Evolutionary conservation across 2,888 invertebrate species (phyloP).

Genomic region (Cremastinae sp.): DNA sequence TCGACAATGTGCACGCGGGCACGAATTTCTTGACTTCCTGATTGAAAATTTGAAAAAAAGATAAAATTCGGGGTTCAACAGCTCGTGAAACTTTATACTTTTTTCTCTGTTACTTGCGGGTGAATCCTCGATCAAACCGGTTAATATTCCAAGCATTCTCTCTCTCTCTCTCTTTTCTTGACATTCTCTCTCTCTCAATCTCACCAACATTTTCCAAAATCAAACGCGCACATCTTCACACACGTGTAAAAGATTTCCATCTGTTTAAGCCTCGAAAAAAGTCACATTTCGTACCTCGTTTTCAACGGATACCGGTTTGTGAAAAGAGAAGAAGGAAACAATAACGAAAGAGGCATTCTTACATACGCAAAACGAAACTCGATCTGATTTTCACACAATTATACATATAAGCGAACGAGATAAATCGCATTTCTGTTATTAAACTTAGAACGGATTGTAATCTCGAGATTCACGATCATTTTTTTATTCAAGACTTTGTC

Average conservation of each 20-base stretch:
- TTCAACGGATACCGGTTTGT: conserved; percentile 50
- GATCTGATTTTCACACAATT: conserved; percentile 12
- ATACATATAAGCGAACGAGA: conserved; percentile 17
- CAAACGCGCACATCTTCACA: conserved; percentile 41
- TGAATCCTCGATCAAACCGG: conserved; percentile 45
- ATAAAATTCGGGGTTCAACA: conserved; percentile 57
- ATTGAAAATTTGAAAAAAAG: conserved; percentile 57
- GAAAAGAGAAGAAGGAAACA: conserved; percentile 5
- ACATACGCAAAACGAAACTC: conserved; percentile 42
- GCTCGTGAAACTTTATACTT: conserved; percentile 49
- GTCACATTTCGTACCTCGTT: conserved; percentile 32
- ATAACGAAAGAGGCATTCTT: conserved; percentile 26
- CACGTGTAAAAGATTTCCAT: conserved; percentile 41
- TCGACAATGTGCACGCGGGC: not conserved
- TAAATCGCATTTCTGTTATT: not conserved
- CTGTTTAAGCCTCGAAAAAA: conserved; percentile 19
- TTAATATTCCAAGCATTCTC: conserved; percentile 49
- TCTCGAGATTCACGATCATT: conserved; percentile 39
- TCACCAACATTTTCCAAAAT: conserved; percentile 32
- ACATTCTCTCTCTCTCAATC: conserved; percentile 28
- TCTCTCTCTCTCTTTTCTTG: conserved; percentile 11
- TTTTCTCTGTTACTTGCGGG: conserved; percentile 32
- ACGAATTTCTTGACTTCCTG: conserved; percentile 21
- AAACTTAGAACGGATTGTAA: not conserved
- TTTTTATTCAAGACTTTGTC: conserved; percentile 28